Evolutionary conservation across 2,888 invertebrate genomes (phyloP).

Genomic region (Augiades crinisus): DNA sequence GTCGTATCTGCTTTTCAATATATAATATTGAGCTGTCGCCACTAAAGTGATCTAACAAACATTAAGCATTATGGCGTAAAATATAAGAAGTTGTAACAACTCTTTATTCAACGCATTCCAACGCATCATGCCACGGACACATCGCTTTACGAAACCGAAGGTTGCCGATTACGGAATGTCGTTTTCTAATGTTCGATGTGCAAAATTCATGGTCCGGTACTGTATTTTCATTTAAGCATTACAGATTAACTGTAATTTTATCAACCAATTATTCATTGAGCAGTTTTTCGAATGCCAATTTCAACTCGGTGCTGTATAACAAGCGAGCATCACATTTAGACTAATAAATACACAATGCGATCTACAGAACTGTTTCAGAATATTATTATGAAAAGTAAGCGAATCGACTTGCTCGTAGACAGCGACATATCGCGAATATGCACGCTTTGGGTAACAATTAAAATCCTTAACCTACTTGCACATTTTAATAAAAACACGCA

Average conservation of each 20-base stretch:
- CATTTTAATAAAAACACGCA: slow-evolving; percentile 73
- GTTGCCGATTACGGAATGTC: too few species aligned
- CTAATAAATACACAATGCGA: slow-evolving; percentile 37
- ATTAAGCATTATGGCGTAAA: too few species aligned
- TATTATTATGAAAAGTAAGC: slow-evolving; percentile 36
- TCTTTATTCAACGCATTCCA: too few species aligned
- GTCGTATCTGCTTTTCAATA: too few species aligned
- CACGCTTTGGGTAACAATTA: slow-evolving; percentile 75
- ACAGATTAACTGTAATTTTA: slow-evolving; percentile 26
- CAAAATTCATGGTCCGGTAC: too few species aligned
- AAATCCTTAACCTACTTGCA: slow-evolving; percentile 69
- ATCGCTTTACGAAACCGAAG: too few species aligned
- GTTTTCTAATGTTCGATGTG: too few species aligned
- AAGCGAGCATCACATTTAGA: slow-evolving; percentile 42
- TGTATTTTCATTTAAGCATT: slow-evolving; percentile 4
- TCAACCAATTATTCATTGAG: slow-evolving; percentile 32
- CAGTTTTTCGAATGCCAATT: slow-evolving; percentile 34
- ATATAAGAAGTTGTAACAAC: too few species aligned
- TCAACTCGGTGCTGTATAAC: slow-evolving; percentile 30
- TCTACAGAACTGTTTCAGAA: slow-evolving; percentile 32
- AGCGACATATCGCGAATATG: slow-evolving; percentile 52
- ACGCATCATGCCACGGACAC: too few species aligned
- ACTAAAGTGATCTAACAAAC: too few species aligned
- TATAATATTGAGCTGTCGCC: too few species aligned
- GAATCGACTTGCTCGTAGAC: slow-evolving; percentile 37